Base-by-base conservation (phyloP, 2,797 vertebrate species). In the Halcyon badia region DNA sequence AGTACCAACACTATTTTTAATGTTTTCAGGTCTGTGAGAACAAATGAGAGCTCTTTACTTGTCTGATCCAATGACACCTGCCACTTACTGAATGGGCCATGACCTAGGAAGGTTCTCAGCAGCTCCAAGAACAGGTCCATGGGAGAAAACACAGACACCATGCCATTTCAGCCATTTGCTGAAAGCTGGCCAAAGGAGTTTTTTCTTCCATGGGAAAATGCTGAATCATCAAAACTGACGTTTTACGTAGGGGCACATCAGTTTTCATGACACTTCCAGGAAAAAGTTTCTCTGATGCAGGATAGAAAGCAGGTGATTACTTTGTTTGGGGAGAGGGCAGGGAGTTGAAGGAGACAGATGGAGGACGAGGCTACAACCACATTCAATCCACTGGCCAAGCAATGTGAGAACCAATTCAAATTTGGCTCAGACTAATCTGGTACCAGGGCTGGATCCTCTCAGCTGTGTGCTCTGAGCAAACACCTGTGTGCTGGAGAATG, bases 141-240 rank as follows among this genome's bases (percentile, higher is more conserved):
- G 52, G 33, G 33, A 90, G 33, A 65, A 93, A 90, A 89, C 19
- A 60, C 1, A 4, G 85, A 66, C 39, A 3, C 1, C 8, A 25
- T 46, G 48, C 41, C 30, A 73, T 31, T 31, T 68, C 52, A 94
- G 35, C 48, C 49, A 65, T 82, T 84, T 83, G 37, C 64, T 87
- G 60, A 70, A 35, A 76, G 35, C 48, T 83, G 52, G 31, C 77
- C 56, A 94, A 94, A 89, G 39, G 46, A 89, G 35, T 44, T 83
- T 84, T 89, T 83, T 85, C 31, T 89, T 80, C 42, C 64, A 46
- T 39, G 37, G 84, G 65, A 94, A 96, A 96, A 91, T 64, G 84
- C 78, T 61, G 68, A 87, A 73, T 89, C 87, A 89, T 90, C 88
- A 89, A 95, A 96, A 4, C 26, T 21, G 44, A 76, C n/a, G 49